Conservation (phyloP, 1,140 invertebrate genomes). For the Leptinotarsa lineolata region DNA sequence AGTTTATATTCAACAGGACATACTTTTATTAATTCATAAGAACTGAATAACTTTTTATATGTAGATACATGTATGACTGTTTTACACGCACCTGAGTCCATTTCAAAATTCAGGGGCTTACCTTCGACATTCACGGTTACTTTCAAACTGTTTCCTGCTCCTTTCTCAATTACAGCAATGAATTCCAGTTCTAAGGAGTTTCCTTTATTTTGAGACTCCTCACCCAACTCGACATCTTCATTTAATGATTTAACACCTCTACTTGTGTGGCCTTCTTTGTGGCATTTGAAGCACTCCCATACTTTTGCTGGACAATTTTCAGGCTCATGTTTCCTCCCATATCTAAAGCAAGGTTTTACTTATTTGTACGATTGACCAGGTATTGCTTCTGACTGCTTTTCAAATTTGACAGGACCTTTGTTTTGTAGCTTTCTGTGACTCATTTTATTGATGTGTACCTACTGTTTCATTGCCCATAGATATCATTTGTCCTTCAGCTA, state of each 20-base stretch:
- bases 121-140: neutral
- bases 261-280: too few species aligned
- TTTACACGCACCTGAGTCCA: too few species aligned
- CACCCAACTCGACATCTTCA: too few species aligned
- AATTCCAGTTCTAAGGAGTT: neutral
- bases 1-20: neutral
- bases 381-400: neutral
- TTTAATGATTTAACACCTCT: too few species aligned
- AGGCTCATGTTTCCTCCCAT: too few species aligned
- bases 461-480: neutral
- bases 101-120: neutral
- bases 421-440: neutral
- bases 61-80: neutral
- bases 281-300: too few species aligned
- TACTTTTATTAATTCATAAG: neutral
- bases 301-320: too few species aligned
- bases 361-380: neutral
- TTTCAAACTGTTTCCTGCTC: too few species aligned
- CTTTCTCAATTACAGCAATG: neutral
- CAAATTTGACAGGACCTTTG: neutral
- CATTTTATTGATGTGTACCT: neutral
- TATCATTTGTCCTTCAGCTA: slow-evolving; percentile 7
- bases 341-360: neutral
- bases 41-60: neutral
- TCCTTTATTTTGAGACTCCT: neutral